Percentiles rank a stretch among this genome's conserved stretches.
Evolutionary conservation across 2,888 invertebrate species (phyloP).

Genomic region (Tinea semifulvella): DNA sequence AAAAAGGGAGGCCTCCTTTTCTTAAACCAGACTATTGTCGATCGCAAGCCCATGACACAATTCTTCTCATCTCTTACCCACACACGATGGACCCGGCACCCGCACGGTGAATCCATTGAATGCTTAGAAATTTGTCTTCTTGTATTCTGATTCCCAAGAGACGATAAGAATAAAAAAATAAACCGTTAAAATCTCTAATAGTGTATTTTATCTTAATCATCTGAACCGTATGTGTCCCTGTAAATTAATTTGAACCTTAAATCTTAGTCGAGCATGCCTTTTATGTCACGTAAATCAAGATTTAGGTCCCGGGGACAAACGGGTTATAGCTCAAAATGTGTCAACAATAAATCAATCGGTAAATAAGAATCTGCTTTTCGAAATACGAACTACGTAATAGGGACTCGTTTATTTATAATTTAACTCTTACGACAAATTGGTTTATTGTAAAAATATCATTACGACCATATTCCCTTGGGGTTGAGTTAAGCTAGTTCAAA

Average conservation of each 20-base stretch:
- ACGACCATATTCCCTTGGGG: no score
- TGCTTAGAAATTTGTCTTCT: no score
- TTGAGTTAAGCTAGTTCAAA: no score
- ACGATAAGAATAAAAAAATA: neutral
- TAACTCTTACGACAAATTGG: neutral
- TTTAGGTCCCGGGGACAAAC: constrained; percentile 47
- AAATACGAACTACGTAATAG: neutral
- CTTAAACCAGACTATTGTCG: no score
- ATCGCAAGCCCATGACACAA: no score
- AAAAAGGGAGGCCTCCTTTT: no score
- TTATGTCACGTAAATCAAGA: constrained; percentile 57
- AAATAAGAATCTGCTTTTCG: constrained; percentile 28
- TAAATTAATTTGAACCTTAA: constrained; percentile 8
- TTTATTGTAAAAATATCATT: no score
- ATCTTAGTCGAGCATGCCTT: constrained; percentile 28
- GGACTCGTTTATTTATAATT: neutral
- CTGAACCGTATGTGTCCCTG: constrained; percentile 10
- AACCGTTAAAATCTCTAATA: constrained; percentile 1
- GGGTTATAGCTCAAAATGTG: constrained; percentile 50
- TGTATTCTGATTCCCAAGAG: no score
- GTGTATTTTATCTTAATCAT: constrained; percentile 6
- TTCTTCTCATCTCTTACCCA: no score
- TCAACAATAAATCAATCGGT: constrained; percentile 52
- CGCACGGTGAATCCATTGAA: no score
- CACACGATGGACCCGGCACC: no score